These are phyloP conservation scores for Procavia capensis DNA, from an alignment of 2,113 vertebrate genomes.

Conservation along the genomic window DNA sequence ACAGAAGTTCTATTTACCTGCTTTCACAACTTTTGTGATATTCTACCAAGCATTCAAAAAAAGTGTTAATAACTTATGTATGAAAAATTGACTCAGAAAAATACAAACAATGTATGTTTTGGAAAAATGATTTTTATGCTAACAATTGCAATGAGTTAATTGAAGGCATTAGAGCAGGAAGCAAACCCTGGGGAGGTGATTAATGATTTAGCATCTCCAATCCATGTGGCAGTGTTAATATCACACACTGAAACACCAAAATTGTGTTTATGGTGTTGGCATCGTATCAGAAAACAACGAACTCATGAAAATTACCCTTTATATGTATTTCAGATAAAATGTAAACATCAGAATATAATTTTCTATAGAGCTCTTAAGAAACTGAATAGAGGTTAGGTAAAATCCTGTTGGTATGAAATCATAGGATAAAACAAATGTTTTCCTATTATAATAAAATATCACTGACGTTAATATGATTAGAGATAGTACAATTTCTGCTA, in stretches of 20 bases:
- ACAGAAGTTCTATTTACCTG: neutral
- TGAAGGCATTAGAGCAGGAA: neutral
- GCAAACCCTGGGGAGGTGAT: neutral
- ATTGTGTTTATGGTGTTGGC: neutral
- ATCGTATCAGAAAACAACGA: neutral
- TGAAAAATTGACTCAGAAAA: neutral
- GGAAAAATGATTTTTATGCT: neutral
- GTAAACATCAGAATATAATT: neutral
- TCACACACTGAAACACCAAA: neutral
- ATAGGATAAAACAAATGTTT: neutral
- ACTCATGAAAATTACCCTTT: neutral
- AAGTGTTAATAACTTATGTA: neutral
- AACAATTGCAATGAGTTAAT: constrained; percentile 18
- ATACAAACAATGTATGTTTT: neutral
- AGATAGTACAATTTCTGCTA: neutral
- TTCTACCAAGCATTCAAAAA: neutral
- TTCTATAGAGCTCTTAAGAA: neutral
- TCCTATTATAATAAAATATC: neutral
- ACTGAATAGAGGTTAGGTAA: neutral
- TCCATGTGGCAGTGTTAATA: neutral
- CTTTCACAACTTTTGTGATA: neutral
- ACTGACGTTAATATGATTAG: neutral
- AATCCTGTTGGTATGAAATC: neutral
- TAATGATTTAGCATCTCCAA: neutral
- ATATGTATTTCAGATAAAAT: constrained; percentile 4